Evolutionary conservation across 2,797 vertebrate genomes (phyloP).

Genomic region (Ptychadena robeensis): DNA sequence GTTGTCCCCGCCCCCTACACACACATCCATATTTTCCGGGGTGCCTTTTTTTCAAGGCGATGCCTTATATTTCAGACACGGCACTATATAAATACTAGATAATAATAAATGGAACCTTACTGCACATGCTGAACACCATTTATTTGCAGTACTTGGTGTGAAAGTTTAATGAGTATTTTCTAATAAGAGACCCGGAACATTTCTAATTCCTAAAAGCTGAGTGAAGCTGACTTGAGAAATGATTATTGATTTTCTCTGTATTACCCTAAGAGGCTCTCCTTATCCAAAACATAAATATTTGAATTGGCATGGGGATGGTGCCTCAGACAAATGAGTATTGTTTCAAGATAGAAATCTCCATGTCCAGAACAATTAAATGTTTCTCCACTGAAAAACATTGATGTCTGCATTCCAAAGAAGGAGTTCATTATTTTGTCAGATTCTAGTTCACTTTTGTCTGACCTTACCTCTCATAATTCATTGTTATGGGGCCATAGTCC

Average conservation of each 20-base stretch:
- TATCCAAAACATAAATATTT: conserved; percentile 39
- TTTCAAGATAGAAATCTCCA: conserved; percentile 38
- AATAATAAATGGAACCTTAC: too few species aligned
- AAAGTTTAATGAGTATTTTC: background rate
- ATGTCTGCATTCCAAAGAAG: conserved; percentile 45
- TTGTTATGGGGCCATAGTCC: background rate
- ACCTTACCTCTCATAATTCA: background rate
- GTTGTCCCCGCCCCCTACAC: too few species aligned
- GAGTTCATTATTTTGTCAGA: conserved; percentile 12
- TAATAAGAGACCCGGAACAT: background rate
- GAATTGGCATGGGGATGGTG: conserved; percentile 12
- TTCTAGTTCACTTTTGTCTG: conserved; percentile 20
- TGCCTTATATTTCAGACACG: too few species aligned
- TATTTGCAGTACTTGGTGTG: too few species aligned
- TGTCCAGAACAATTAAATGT: conserved; percentile 42
- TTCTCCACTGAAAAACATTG: conserved; percentile 16
- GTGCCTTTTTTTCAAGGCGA: too few species aligned
- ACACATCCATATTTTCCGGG: too few species aligned
- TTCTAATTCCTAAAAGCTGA: background rate
- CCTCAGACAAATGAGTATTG: conserved; percentile 41
- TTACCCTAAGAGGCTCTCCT: background rate
- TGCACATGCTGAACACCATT: too few species aligned
- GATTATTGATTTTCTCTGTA: conserved; percentile 15
- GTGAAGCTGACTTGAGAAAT: background rate
- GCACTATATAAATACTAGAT: too few species aligned